Conservation (phyloP, 35 echinoderm and acorn worm genomes). For the Lytechinus pictus region DNA sequence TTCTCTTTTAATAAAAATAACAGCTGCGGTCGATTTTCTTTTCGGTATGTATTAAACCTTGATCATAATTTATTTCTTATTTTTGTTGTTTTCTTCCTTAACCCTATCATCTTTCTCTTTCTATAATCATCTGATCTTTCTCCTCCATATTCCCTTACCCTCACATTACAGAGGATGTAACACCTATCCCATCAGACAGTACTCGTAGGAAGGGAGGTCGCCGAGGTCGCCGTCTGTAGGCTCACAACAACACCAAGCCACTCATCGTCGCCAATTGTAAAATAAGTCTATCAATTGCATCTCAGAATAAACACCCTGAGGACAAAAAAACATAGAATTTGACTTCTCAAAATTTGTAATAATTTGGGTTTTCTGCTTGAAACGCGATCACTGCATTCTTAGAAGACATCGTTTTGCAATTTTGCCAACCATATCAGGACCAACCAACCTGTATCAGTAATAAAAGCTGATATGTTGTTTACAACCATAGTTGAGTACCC, state of each 20-base stretch:
- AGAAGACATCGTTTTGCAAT: background rate
- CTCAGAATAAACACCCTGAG: slow-evolving; percentile 52
- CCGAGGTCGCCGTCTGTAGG: slow-evolving; percentile 89
- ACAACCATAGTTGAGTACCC: too few species aligned
- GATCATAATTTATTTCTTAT: background rate
- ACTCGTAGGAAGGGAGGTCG: slow-evolving; percentile 98
- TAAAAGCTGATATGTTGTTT: too few species aligned
- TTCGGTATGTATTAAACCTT: too few species aligned
- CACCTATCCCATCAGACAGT: slow-evolving; percentile 98
- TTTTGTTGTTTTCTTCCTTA: background rate
- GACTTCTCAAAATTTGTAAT: background rate
- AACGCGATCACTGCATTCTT: background rate
- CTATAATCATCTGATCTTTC: background rate
- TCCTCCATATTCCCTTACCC: background rate
- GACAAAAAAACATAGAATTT: background rate
- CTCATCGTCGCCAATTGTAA: slow-evolving; percentile 1
- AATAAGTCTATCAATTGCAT: slow-evolving; percentile 25
- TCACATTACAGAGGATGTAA: slow-evolving; percentile 90
- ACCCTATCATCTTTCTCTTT: background rate
- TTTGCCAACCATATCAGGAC: background rate
- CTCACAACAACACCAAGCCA: slow-evolving; percentile 28
- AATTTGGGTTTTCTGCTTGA: background rate
- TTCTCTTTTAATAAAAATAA: too few species aligned
- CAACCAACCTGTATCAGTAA: too few species aligned
- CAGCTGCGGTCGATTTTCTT: too few species aligned